A percentile compares a stretch with the other conserved stretches of the same genome.
phyloP scores from a whole-genome alignment of 1,140 invertebrate genomes.

The Galendromus occidentalis region DNA sequence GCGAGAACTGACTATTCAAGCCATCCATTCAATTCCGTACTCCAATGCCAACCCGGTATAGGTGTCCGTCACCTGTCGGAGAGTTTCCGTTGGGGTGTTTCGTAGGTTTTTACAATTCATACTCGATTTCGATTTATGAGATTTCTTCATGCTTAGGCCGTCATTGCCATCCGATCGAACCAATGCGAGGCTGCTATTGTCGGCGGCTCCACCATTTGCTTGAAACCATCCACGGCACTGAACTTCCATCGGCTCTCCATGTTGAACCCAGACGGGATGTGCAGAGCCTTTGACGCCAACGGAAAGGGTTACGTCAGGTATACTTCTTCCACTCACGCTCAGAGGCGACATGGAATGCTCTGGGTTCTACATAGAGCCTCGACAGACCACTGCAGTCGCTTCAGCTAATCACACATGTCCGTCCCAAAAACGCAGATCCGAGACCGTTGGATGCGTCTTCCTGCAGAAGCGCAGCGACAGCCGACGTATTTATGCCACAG shows the following conservation, averaged over 20 bases:
- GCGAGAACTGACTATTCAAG: too few species aligned
- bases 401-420: too few species aligned
- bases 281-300: conserved; percentile 75
- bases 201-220: conserved; percentile 56
- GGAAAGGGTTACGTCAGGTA: conserved; percentile 74
- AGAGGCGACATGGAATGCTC: too few species aligned
- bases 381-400: too few species aligned
- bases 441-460: conserved; percentile 33
- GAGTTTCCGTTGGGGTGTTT: too few species aligned
- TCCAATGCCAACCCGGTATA: too few species aligned
- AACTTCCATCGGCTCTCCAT: conserved; percentile 80
- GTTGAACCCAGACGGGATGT: conserved; percentile 66
- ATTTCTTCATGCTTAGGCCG: conserved; percentile 43
- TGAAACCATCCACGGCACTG: conserved; percentile 71
- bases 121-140: too few species aligned
- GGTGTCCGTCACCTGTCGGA: too few species aligned
- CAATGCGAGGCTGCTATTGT: conserved; percentile 82
- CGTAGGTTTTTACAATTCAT: too few species aligned
- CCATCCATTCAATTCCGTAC: too few species aligned
- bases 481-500: conserved; percentile 33
- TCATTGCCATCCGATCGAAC: conserved; percentile 53
- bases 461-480: conserved; percentile 32
- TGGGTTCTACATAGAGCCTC: too few species aligned
- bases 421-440: conserved; percentile 20
- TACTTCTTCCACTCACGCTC: too few species aligned